A percentile compares a stretch with the other conserved stretches of the same genome.
phyloP scores from a whole-genome alignment of 2,113 vertebrate species.

The Terrapene triunguis region DNA sequence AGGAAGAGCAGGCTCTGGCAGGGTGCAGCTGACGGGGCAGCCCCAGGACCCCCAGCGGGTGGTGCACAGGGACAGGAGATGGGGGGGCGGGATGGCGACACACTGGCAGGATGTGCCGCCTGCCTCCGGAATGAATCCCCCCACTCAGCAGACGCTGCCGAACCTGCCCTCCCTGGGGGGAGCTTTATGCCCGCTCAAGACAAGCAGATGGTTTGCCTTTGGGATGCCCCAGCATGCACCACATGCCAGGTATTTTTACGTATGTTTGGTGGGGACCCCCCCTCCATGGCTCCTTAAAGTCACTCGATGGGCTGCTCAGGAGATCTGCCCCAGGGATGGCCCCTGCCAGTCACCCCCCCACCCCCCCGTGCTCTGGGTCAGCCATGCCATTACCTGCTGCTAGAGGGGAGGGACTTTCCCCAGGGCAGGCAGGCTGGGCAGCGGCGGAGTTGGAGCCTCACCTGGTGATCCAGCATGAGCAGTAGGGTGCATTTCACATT shows the following conservation, averaged over 20 bases:
- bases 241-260: rapidly evolving
- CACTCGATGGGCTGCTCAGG: not conserved
- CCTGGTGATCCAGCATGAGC: constrained; percentile 98
- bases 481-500: constrained; percentile 97
- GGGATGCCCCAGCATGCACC: not conserved
- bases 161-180: not conserved
- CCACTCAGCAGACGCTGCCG: not conserved
- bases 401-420: not conserved
- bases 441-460: constrained; percentile 44
- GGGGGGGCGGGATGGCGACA: not conserved
- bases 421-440: rapidly evolving
- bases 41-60: too few species aligned
- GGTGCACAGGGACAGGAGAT: not conserved
- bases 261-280: not conserved
- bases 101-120: not conserved
- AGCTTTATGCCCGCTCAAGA: too few species aligned
- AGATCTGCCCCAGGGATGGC: rapidly evolving
- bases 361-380: not conserved
- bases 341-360: rapidly evolving
- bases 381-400: not conserved
- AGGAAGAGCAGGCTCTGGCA: too few species aligned
- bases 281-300: not conserved
- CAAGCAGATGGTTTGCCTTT: not conserved
- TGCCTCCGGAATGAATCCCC: not conserved
- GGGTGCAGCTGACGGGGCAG: too few species aligned